These are phyloP conservation scores for Syrista parreyssii DNA, from an alignment of 2,888 invertebrate species.

Conservation along the genomic window DNA sequence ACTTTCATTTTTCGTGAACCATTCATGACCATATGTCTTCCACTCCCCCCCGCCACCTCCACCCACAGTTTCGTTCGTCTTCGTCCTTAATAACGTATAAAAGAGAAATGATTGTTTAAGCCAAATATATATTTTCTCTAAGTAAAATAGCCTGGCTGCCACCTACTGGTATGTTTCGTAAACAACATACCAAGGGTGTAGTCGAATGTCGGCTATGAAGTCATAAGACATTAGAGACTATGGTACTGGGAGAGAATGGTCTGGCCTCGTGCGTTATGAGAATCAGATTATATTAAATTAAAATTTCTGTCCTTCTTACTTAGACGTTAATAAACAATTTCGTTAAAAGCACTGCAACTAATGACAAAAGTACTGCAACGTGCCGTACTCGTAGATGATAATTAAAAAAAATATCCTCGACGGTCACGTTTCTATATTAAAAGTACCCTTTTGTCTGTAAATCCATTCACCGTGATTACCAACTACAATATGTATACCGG, in stretches of 20 bases:
- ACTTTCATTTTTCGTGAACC: background rate
- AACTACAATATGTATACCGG: background rate
- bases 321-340: background rate
- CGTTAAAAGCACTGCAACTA: background rate
- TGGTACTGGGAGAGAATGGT: background rate
- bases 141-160: background rate
- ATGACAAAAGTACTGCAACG: background rate
- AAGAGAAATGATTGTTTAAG: too few relatives aligned
- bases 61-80: background rate
- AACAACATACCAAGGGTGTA: background rate
- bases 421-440: background rate
- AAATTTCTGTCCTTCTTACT: background rate
- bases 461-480: background rate
- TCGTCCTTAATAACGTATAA: background rate
- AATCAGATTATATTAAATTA: background rate
- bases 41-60: too few relatives aligned
- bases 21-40: background rate
- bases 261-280: background rate
- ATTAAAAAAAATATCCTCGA: background rate
- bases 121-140: too few relatives aligned
- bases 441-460: background rate
- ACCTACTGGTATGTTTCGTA: background rate
- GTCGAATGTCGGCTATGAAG: background rate
- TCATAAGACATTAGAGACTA: background rate
- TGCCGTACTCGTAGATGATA: background rate